A percentile compares a stretch with the other conserved stretches of the same genome.
Conservation (phyloP, 2,113 vertebrate genomes). For the Psophia crepitans region DNA sequence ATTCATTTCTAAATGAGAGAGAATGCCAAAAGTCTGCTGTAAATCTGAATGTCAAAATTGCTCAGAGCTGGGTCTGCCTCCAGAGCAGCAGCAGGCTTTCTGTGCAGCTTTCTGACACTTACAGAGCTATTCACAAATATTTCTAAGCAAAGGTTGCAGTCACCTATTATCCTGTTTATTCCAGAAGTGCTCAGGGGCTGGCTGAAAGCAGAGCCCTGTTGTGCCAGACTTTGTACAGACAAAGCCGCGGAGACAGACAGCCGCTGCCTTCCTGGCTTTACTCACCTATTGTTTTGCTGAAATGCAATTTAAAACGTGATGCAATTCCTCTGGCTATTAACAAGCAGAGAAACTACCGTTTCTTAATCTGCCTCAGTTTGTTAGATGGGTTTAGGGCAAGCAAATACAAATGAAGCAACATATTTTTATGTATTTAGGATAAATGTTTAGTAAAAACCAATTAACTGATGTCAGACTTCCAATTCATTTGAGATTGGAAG, state of each 20-base stretch:
- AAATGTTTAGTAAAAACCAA: background rate
- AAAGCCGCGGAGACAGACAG: constrained; percentile 25
- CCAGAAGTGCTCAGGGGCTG: constrained; percentile 11
- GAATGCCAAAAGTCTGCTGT: constrained; percentile 35
- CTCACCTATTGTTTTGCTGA: constrained; percentile 5
- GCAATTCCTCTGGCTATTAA: background rate
- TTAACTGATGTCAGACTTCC: background rate
- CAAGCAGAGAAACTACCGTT: background rate
- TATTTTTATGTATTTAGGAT: background rate
- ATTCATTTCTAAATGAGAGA: constrained; percentile 44
- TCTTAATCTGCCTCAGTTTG: background rate
- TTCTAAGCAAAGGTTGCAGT: constrained; percentile 50
- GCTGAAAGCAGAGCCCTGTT: constrained; percentile 9
- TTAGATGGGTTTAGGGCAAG: background rate
- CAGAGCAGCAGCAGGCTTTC: background rate
- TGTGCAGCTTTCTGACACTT: constrained; percentile 13
- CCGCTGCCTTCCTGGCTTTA: background rate
- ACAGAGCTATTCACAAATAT: constrained; percentile 46
- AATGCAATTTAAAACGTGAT: constrained; percentile 31
- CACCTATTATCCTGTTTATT: constrained; percentile 34
- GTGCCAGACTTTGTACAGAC: background rate
- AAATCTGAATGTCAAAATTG: constrained; percentile 55
- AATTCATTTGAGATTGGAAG: background rate
- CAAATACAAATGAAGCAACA: background rate
- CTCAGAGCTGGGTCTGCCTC: background rate